These are phyloP conservation scores for Oreochromis mossambicus DNA, from an alignment of 2,797 vertebrate genomes.

Conservation along the genomic window DNA sequence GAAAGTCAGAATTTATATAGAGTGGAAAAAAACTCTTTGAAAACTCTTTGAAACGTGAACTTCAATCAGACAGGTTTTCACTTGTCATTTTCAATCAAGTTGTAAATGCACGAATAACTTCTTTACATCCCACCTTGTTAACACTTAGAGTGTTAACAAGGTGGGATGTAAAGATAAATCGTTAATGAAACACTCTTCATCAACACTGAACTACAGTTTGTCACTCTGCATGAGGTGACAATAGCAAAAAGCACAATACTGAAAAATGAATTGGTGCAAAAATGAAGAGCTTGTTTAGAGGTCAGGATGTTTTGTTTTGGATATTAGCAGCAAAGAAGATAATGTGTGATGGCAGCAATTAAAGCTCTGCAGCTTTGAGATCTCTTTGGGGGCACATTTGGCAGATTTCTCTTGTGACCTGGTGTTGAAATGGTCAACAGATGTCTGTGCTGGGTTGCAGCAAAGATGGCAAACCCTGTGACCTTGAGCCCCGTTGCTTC, in stretches of 20 bases:
- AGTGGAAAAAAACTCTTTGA: background rate
- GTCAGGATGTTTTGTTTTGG: background rate
- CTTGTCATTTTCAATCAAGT: no score
- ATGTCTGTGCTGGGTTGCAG: background rate
- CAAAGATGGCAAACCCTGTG: background rate
- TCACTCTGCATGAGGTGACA: background rate
- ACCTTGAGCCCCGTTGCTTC: background rate
- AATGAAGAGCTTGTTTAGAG: background rate
- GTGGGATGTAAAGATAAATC: background rate
- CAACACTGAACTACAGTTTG: background rate
- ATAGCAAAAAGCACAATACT: background rate
- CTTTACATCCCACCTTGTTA: no score
- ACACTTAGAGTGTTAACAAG: no score
- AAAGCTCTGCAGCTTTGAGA: background rate
- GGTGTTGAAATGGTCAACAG: background rate
- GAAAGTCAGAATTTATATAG: background rate
- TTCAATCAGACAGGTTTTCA: slow-evolving; percentile 12
- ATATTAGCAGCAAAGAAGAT: background rate
- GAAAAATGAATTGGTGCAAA: background rate
- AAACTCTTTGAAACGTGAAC: background rate
- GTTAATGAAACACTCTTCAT: background rate
- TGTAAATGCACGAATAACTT: no score
- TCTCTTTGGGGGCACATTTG: background rate
- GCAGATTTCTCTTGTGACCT: background rate
- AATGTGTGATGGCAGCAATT: background rate